These are phyloP conservation scores for Rotaria sp. DNA, from an alignment of 2,888 invertebrate genomes.

Conservation along the genomic window DNA sequence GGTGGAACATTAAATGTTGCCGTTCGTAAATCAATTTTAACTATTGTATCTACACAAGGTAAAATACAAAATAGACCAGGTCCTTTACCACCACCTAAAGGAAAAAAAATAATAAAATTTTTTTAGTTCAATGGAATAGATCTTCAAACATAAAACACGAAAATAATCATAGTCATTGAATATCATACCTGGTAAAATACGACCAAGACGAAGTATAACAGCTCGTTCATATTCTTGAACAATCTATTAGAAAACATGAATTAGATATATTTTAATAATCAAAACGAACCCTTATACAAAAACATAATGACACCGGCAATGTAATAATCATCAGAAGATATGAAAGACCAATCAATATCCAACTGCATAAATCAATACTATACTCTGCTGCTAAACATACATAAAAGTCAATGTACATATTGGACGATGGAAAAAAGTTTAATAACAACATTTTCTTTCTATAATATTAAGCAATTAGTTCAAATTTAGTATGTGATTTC, in stretches of 20 bases:
- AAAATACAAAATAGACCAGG: conserved; percentile 81
- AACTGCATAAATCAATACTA: conserved; percentile 21
- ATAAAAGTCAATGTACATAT: neutral
- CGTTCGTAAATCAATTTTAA: conserved; percentile 42
- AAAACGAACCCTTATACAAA: conserved; percentile 20
- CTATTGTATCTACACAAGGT: conserved; percentile 62
- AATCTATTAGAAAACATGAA: conserved; percentile 32
- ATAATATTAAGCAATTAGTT: no score
- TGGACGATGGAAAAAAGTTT: no score
- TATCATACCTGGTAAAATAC: conserved; percentile 61
- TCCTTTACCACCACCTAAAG: conserved; percentile 77
- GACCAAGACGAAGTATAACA: conserved; percentile 80
- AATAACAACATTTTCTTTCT: no score
- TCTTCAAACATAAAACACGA: no score
- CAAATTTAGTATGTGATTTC: no score
- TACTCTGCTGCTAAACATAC: neutral
- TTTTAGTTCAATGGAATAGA: neutral
- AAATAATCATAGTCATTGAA: no score
- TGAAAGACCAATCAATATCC: conserved; percentile 25
- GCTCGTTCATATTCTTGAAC: conserved; percentile 86
- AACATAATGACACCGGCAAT: conserved; percentile 32
- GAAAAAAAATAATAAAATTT: no score
- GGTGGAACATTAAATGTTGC: conserved; percentile 43
- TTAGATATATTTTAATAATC: neutral
- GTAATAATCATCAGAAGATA: conserved; percentile 2